Evolutionary conservation across 2,888 invertebrate genomes (phyloP).

Genomic region (Plutella xylostella): DNA sequence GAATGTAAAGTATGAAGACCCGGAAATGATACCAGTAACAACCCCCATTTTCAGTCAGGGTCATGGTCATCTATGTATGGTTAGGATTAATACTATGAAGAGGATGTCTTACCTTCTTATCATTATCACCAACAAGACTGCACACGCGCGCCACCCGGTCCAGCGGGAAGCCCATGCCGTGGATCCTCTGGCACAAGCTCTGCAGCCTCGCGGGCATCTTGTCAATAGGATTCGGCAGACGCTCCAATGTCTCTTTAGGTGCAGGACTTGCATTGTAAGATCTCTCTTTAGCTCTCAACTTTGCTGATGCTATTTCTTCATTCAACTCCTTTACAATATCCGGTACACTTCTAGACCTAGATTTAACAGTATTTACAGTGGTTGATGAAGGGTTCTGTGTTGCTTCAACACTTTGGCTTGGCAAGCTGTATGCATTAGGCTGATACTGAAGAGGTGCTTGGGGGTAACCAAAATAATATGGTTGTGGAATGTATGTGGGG

Average conservation of each 20-base stretch:
- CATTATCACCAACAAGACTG: conserved; percentile 79
- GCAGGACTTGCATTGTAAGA: conserved; percentile 67
- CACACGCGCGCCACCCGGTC: conserved; percentile 86
- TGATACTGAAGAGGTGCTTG: conserved; percentile 34
- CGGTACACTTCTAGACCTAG: conserved; percentile 75
- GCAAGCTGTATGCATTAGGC: conserved; percentile 19
- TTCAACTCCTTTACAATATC: conserved; percentile 81
- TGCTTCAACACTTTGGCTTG: conserved; percentile 11
- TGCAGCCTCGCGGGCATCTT: conserved; percentile 67
- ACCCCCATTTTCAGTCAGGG: too few species aligned
- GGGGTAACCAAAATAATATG: conserved; percentile 49
- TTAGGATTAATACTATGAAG: too few species aligned
- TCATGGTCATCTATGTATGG: too few species aligned
- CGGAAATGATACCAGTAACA: too few species aligned
- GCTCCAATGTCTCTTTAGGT: conserved; percentile 36
- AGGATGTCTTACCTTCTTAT: conserved; percentile 85
- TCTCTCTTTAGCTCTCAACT: conserved; percentile 58
- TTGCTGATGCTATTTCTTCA: conserved; percentile 69
- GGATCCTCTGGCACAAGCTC: conserved; percentile 78
- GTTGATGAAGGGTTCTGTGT: conserved; percentile 21
- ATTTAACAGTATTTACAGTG: conserved; percentile 40
- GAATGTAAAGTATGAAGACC: too few species aligned
- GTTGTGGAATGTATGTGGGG: conserved; percentile 43
- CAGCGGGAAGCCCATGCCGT: conserved; percentile 90
- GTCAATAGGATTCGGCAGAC: conserved; percentile 49